Base-by-base conservation (phyloP, 2,797 vertebrate species). In the Mareca strepera region DNA sequence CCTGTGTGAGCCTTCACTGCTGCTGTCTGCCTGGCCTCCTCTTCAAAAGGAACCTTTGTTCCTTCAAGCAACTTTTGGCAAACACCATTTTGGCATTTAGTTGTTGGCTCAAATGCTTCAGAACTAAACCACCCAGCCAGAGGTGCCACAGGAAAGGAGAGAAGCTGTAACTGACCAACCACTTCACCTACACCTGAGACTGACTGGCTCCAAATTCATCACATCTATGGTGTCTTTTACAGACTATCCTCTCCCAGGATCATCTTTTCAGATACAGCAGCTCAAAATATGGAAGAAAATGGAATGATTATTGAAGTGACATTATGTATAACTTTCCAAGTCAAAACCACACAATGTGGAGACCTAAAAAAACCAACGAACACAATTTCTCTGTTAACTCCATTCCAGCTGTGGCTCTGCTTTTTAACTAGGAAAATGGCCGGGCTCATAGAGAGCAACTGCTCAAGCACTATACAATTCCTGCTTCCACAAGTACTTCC, bases 141-240 rank as follows among this genome's bases (percentile, higher is more conserved):
- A 56, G n/a, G 3, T 23, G 58, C 5, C 73, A 37, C 35, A 74
- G 55, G 53, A 37, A 48, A 8, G 23, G 7, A 13, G 39, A 82
- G 76, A 29, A 73, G 37, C 21, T 69, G 4, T 4, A 29, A 3
- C 1, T 14, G 63, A 62, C 69, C 25, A 69, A 73, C 64, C 25
- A 39, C 1, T 0, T 4, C 39, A 26, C 44, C 15, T 1, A 0
- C 35, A 74, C 8, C 39, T 1, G 1, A 43, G 17, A 69, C 12
- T 16, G 7, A 3, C 7, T 3, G 1, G 8, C 53, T 28, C 22
- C 53, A 56, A 8, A 17, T 22, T 37, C 7, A 10, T 2, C 55
- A 20, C 17, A 33, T 3, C 17, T 23, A 1, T 11, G 16, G 22
- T 0, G 48, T 11, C 53, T 11, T 18, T 17, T 63, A 18, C 17